Conservation (phyloP, 2,113 vertebrate genomes). For the Thamnophis sirtalis region DNA sequence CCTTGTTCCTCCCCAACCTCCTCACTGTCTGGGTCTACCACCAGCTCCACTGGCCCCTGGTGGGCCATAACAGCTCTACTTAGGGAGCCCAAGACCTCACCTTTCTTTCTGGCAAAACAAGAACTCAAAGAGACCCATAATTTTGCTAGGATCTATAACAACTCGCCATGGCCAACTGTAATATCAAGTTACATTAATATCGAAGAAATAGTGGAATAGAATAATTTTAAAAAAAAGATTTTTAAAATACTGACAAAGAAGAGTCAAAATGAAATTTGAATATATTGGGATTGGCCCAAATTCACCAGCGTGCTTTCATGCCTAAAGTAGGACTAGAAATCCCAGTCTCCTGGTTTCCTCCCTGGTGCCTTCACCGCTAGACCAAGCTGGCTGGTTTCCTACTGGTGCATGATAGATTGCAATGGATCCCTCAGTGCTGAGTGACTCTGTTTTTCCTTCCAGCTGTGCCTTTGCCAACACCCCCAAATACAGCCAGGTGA, state of each 20-base stretch:
- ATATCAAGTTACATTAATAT: background rate
- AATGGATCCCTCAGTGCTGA: background rate
- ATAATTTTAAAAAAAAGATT: background rate
- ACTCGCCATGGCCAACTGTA: background rate
- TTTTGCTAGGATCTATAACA: background rate
- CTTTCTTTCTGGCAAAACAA: background rate
- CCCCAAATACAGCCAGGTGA: constrained; percentile 89
- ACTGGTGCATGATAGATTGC: background rate
- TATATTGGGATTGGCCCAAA: background rate
- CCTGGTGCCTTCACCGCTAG: background rate
- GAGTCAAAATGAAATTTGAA: background rate
- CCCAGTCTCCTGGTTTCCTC: background rate
- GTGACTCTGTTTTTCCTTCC: background rate
- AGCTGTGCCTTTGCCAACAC: constrained; percentile 93
- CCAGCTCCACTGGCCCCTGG: too few relatives aligned
- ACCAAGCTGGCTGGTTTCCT: background rate
- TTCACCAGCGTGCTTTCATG: background rate
- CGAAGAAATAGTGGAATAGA: background rate
- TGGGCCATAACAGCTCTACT: too few relatives aligned
- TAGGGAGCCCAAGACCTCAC: background rate
- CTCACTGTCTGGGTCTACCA: too few relatives aligned
- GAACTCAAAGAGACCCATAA: background rate
- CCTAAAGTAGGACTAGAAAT: background rate
- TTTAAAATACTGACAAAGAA: background rate
- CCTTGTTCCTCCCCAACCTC: too few relatives aligned